phyloP scores from a whole-genome alignment of 2,888 invertebrate genomes.

The Proisotoma minuta region DNA sequence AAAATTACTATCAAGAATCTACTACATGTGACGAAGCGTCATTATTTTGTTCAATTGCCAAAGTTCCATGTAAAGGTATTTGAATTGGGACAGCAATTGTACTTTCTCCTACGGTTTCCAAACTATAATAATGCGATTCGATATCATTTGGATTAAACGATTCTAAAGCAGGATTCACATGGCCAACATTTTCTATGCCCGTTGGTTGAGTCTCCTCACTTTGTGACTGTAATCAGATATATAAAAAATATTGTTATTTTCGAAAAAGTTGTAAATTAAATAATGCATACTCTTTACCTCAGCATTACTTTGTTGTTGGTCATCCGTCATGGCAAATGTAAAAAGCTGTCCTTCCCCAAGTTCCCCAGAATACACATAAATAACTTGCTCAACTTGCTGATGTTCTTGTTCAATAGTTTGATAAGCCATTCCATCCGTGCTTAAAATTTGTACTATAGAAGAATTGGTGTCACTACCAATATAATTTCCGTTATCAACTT shows the following conservation, averaged over 20 bases:
- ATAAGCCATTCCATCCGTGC: constrained; percentile 21
- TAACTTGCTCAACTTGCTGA: constrained; percentile 30
- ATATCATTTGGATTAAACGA: constrained; percentile 23
- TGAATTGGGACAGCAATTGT: constrained; percentile 18
- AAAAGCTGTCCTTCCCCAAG: constrained; percentile 22
- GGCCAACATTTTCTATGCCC: neutral
- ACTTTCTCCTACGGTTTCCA: constrained; percentile 20
- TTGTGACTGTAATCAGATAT: no score
- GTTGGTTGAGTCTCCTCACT: constrained; percentile 13
- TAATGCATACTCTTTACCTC: neutral
- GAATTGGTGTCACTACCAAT: neutral
- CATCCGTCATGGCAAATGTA: constrained; percentile 23
- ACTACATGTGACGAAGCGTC: no score
- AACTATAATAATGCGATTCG: constrained; percentile 24
- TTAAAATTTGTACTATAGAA: constrained; percentile 33
- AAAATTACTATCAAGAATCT: no score
- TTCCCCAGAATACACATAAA: constrained; percentile 30
- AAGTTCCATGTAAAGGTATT: neutral
- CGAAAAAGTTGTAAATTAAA: neutral
- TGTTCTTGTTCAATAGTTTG: neutral
- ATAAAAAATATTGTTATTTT: no score
- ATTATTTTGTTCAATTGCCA: no score
- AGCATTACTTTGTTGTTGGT: neutral
- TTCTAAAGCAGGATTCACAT: neutral
- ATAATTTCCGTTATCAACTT: neutral